These are phyloP conservation scores for Paraplagusia blochii DNA, from an alignment of 2,113 vertebrate genomes.

Conservation along the genomic window DNA sequence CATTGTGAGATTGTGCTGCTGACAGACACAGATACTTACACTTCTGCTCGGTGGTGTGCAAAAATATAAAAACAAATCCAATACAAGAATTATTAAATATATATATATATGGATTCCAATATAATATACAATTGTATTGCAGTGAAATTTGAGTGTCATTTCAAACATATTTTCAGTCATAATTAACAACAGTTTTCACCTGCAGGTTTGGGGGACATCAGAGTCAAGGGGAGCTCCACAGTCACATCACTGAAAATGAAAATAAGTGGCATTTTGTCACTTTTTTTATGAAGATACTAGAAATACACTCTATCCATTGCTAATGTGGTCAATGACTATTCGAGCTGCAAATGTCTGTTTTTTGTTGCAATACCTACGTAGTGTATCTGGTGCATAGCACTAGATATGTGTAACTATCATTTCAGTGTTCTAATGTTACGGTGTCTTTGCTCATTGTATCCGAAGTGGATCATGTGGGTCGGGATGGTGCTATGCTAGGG, in stretches of 20 bases:
- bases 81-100: neutral
- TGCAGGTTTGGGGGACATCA: conserved; percentile 87
- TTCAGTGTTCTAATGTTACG: too few species aligned
- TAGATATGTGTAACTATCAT: too few species aligned
- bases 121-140: neutral
- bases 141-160: neutral
- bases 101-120: too few species aligned
- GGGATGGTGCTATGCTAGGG: too few species aligned
- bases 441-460: too few species aligned
- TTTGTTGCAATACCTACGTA: too few species aligned
- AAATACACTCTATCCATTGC: too few species aligned
- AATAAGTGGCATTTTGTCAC: neutral
- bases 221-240: conserved; percentile 81
- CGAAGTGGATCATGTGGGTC: too few species aligned
- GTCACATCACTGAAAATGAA: conserved; percentile 76
- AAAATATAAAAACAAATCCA: conserved; percentile 8
- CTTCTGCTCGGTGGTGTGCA: conserved; percentile 60
- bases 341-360: too few species aligned
- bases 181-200: conserved; percentile 44
- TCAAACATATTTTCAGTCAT: conserved; percentile 4
- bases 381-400: too few species aligned
- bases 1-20: neutral
- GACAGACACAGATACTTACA: conserved; percentile 61
- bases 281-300: too few species aligned
- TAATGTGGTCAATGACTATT: too few species aligned